These are phyloP conservation scores for Saxidomus purpurata DNA, from an alignment of 1,140 invertebrate genomes.

Conservation along the genomic window DNA sequence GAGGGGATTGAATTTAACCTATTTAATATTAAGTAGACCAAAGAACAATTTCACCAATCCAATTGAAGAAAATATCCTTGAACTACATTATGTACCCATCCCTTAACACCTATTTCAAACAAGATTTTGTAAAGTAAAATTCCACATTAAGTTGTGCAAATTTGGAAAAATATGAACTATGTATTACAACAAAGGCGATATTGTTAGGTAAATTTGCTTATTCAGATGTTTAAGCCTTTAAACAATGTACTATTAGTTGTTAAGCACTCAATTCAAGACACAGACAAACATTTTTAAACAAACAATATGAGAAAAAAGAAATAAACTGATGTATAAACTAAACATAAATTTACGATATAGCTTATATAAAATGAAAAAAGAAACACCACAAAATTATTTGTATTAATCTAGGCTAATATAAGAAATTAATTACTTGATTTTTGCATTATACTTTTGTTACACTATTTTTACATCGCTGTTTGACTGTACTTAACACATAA, in stretches of 20 bases:
- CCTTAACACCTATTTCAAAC: not conserved
- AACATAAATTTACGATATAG: too few species aligned
- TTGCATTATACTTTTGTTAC: too few species aligned
- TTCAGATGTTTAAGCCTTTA: not conserved
- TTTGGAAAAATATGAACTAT: not conserved
- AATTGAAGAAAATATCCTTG: not conserved
- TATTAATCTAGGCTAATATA: too few species aligned
- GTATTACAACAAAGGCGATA: not conserved
- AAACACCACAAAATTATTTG: too few species aligned
- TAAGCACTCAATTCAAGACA: not conserved
- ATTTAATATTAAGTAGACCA: not conserved
- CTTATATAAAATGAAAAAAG: too few species aligned
- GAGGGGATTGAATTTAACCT: not conserved
- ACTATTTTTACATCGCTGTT: too few species aligned
- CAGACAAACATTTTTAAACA: not conserved
- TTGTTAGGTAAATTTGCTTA: not conserved
- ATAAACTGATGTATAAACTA: too few species aligned
- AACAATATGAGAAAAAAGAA: not conserved
- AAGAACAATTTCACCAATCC: not conserved
- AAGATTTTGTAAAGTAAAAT: not conserved
- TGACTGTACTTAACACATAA: too few species aligned
- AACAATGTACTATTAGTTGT: not conserved
- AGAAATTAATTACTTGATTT: too few species aligned
- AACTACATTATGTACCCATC: conserved; percentile 12
- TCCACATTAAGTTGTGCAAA: not conserved